Conservation (phyloP, 2,797 vertebrate genomes). For the Hydrophis major region DNA sequence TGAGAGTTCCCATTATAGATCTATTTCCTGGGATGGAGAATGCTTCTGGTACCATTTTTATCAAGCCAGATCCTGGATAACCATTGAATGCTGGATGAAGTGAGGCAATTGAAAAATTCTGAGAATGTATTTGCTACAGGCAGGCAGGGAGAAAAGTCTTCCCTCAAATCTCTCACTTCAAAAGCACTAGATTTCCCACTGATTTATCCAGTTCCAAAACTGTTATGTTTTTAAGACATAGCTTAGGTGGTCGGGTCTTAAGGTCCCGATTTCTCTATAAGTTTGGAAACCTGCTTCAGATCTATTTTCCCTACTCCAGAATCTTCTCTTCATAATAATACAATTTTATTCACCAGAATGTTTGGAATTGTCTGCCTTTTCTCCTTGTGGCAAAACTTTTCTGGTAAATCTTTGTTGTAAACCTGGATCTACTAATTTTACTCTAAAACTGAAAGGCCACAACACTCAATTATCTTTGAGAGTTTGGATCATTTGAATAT, state of each 20-base stretch:
- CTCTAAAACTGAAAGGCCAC: background rate
- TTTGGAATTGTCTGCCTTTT: background rate
- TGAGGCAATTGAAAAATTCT: background rate
- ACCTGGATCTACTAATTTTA: background rate
- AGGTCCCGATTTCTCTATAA: background rate
- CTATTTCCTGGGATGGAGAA: slow-evolving; percentile 20
- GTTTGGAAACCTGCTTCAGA: background rate
- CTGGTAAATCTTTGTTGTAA: background rate
- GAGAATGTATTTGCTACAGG: slow-evolving; percentile 5
- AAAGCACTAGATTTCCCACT: background rate
- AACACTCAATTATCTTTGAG: background rate
- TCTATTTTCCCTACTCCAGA: background rate
- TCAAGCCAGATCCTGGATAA: slow-evolving; percentile 6
- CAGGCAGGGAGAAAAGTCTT: background rate
- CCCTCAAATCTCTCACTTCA: background rate
- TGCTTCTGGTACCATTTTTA: slow-evolving; percentile 4
- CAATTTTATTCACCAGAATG: background rate
- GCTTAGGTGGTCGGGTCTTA: background rate
- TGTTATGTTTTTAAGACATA: background rate
- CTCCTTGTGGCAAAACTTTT: background rate
- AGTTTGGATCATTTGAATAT: background rate
- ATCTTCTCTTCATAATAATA: background rate
- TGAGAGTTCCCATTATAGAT: slow-evolving; percentile 17
- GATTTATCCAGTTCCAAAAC: background rate
- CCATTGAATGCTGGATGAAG: slow-evolving; percentile 16